phyloP scores from a whole-genome alignment of 2,797 vertebrate species.

The Pitangus sulphuratus region DNA sequence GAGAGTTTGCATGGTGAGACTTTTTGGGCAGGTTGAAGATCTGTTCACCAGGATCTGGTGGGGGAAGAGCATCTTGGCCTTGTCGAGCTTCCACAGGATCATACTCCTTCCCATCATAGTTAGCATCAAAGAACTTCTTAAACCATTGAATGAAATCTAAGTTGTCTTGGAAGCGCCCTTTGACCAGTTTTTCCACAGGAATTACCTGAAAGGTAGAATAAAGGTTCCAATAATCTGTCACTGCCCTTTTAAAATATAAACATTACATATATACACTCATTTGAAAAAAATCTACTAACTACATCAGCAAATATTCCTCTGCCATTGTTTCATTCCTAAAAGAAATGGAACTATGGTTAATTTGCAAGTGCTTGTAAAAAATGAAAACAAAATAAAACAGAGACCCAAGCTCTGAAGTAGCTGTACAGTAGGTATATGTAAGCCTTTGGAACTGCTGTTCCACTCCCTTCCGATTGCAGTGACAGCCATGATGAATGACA shows the following conservation, averaged over 20 bases:
- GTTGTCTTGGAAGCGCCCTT: conserved; percentile 99
- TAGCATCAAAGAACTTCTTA: conserved; percentile 99
- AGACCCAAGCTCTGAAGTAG: neutral
- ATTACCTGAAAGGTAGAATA: conserved; percentile 87
- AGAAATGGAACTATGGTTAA: neutral
- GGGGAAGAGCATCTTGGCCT: conserved; percentile 97
- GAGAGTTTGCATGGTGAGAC: conserved; percentile 95
- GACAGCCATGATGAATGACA: neutral
- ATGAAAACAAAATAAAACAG: neutral
- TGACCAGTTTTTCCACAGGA: conserved; percentile 98
- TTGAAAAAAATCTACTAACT: neutral
- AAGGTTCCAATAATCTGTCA: neutral
- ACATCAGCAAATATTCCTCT: neutral
- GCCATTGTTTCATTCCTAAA: neutral
- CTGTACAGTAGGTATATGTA: neutral
- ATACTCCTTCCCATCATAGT: conserved; percentile 99
- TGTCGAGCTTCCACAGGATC: conserved; percentile 95
- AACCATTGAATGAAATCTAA: conserved; percentile 99
- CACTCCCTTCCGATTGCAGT: neutral
- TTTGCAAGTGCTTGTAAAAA: neutral
- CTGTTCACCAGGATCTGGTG: conserved; percentile 97
- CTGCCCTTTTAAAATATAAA: neutral
- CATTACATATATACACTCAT: neutral
- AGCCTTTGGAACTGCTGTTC: neutral
- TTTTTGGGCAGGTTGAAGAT: conserved; percentile 99